phyloP scores from a whole-genome alignment of 2,797 vertebrate genomes.

The Malacoctenus gilli region DNA sequence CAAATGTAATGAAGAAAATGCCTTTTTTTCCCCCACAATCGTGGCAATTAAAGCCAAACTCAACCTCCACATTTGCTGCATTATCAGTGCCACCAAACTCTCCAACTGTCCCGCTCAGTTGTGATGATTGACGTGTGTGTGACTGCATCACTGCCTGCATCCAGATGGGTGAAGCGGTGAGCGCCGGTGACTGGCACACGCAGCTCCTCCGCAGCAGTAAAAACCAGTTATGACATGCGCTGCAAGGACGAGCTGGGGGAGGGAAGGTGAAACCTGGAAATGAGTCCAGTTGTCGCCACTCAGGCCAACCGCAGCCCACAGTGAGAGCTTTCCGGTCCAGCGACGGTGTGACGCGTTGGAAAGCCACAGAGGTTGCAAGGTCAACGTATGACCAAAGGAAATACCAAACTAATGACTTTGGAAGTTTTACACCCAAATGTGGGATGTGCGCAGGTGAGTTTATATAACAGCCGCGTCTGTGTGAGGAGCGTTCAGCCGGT shows the following conservation, averaged over 20 bases:
- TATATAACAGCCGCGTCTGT: slow-evolving; percentile 13
- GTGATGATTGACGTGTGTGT: too few relatives aligned
- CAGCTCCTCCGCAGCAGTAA: neutral
- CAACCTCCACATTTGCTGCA: too few relatives aligned
- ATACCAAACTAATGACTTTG: neutral
- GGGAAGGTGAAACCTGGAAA: neutral
- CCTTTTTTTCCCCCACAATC: too few relatives aligned
- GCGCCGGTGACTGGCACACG: slow-evolving; percentile 3
- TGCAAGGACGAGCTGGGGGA: neutral
- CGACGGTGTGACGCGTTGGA: too few relatives aligned
- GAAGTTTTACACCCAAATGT: neutral
- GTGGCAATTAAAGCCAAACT: too few relatives aligned
- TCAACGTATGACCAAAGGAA: neutral
- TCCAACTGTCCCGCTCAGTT: too few relatives aligned
- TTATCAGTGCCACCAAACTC: too few relatives aligned
- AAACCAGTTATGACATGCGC: neutral
- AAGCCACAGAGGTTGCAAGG: too few relatives aligned
- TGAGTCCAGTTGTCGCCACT: neutral
- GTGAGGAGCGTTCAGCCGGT: slow-evolving; percentile 15
- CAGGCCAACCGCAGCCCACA: neutral
- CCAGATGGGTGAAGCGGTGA: slow-evolving; percentile 2
- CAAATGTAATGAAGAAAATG: too few relatives aligned
- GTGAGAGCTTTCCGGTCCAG: too few relatives aligned
- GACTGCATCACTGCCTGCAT: neutral
- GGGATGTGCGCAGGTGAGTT: slow-evolving; percentile 10